Evolutionary conservation across 2,888 invertebrate species (phyloP), one percentile per base, ranked within the genome.

Genomic region (Ormyrus rosae): DNA sequence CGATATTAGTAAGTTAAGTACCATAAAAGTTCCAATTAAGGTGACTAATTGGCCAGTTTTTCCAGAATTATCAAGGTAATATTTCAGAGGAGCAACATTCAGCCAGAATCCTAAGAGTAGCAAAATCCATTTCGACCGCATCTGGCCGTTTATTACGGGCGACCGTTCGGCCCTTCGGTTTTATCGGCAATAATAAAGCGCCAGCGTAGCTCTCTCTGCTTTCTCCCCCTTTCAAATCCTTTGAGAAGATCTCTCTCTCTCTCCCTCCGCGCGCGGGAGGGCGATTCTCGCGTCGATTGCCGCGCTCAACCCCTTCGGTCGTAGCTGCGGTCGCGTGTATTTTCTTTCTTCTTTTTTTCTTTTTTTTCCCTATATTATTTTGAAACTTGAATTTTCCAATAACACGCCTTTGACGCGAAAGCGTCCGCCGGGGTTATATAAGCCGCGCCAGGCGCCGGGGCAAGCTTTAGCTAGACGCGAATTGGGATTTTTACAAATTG

Each of bases 401-500:
- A 80, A 82, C 76, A 60, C 50, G 34, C 69, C 74, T 82, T 80
- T 82, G 80, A 82, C 67, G 82, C 34, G 79, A 34, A 34, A 34
- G 72, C 50, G 58, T 71, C 48, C 67, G 46, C 64, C 10, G 60
- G 50, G 81, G 83, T 82, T 83, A 81, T 79, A 81, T 74, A 81
- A 75, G 82, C 83, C 83, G 78, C 81, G 82, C 71, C 34, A 34
- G 72, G 65, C 75, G 75, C 63, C 45, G 77, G 77, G 34, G 34
- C 34, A 34, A 34, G 34, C 34, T 34, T 34, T 34, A 34, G 74
- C 72, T 50, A 78, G 71, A 63, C 78, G 81, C 76, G 82, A 80
- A 83, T 82, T 76, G 76, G 76, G 87, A 88, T 88, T 89, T 87
- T 87, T 87, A 87, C 85, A 88, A 88, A 88, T 88, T 88, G 88